A percentile compares a stretch with the other conserved stretches of the same genome.
Evolutionary conservation across 2,888 invertebrate genomes (phyloP).

Genomic region (Diploptera punctata): DNA sequence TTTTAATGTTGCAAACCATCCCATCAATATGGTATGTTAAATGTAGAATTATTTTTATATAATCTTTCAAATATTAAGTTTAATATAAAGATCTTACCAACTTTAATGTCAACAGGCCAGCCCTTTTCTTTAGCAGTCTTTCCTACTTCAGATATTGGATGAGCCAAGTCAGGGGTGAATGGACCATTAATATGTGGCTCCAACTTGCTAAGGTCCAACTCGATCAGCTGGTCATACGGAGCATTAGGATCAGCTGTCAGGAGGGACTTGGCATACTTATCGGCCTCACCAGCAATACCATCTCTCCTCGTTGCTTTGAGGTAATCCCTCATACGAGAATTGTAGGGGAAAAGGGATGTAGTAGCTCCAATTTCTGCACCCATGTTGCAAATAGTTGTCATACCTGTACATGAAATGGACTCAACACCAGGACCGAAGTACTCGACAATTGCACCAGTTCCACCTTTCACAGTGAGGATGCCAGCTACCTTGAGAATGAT

Average conservation of each 20-base stretch:
- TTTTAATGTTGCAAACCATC: too few relatives aligned
- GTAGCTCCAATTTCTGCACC: too few relatives aligned
- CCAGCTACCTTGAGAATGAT: slow-evolving; percentile 95
- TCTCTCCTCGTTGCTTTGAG: slow-evolving; percentile 82
- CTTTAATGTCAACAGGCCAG: too few relatives aligned
- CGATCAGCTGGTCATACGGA: slow-evolving; percentile 90
- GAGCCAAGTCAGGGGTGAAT: too few relatives aligned
- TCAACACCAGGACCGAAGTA: slow-evolving; percentile 98
- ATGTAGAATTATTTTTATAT: too few relatives aligned
- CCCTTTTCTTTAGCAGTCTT: too few relatives aligned
- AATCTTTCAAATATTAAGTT: too few relatives aligned
- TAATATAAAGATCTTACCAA: too few relatives aligned
- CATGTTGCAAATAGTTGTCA: slow-evolving; percentile 99
- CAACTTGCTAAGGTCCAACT: too few relatives aligned
- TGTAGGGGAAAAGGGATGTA: slow-evolving; percentile 97
- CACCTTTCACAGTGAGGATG: slow-evolving; percentile 98
- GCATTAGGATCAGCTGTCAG: slow-evolving; percentile 83
- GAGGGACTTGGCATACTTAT: slow-evolving; percentile 70
- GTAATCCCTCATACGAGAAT: slow-evolving; percentile 92
- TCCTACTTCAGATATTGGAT: too few relatives aligned
- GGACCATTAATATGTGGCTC: too few relatives aligned
- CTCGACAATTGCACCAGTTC: slow-evolving; percentile 99
- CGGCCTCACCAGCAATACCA: slow-evolving; percentile 76
- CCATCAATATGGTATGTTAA: too few relatives aligned
- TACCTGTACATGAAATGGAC: slow-evolving; percentile 99